These are phyloP conservation scores for Tipula helvola DNA, from an alignment of 2,888 invertebrate genomes.

Conservation along the genomic window DNA sequence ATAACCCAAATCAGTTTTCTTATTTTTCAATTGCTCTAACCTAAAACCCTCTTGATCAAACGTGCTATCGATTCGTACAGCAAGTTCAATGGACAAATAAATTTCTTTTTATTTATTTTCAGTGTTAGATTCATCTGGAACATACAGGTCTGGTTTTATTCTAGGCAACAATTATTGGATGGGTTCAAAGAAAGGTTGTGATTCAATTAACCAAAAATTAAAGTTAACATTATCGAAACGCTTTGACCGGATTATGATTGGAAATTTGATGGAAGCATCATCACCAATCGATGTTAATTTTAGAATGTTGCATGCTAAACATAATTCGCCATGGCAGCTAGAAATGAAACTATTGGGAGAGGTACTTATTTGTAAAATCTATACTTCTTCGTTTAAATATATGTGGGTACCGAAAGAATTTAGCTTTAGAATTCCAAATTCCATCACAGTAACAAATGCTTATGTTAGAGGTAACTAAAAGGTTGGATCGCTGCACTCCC, in stretches of 20 bases:
- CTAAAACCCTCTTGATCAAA: too few species aligned
- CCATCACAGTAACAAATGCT: too few species aligned
- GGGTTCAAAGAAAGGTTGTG: slow-evolving; percentile 40
- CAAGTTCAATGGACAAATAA: not conserved
- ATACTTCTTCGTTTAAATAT: too few species aligned
- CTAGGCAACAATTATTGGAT: slow-evolving; percentile 49
- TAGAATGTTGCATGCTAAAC: slow-evolving; percentile 32
- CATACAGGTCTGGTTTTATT: slow-evolving; percentile 40
- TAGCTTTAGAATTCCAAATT: too few species aligned
- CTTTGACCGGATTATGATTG: slow-evolving; percentile 31
- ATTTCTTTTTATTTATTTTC: not conserved
- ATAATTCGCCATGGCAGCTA: slow-evolving; percentile 36
- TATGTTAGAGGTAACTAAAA: too few species aligned
- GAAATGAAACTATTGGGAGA: slow-evolving; percentile 35
- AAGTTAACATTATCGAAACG: slow-evolving; percentile 31
- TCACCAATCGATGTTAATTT: slow-evolving; percentile 35
- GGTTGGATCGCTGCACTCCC: too few species aligned
- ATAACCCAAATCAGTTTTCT: too few species aligned
- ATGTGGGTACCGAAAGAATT: too few species aligned
- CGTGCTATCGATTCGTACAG: too few species aligned
- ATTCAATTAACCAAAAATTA: slow-evolving; percentile 31
- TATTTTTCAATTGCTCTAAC: too few species aligned
- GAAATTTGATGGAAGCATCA: slow-evolving; percentile 27
- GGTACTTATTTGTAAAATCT: slow-evolving; percentile 11
- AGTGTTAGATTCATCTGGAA: slow-evolving; percentile 46